phyloP scores from a whole-genome alignment of 2,888 invertebrate genomes.

The Syrphus vitripennis region DNA sequence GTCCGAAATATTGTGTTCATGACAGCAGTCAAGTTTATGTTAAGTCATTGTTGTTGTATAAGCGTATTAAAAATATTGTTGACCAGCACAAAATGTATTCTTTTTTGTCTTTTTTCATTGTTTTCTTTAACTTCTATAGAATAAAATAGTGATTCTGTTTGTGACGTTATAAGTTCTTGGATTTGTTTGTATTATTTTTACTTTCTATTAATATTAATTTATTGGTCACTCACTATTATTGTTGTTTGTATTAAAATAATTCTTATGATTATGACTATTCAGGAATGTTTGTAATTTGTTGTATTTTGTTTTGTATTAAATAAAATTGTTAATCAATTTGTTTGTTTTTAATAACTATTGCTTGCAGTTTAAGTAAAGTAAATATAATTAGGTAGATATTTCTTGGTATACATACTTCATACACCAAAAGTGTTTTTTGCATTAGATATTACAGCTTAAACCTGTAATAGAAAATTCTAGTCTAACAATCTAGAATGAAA shows the following conservation, averaged over 20 bases:
- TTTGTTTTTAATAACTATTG: not conserved
- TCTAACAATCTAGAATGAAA: too few species aligned
- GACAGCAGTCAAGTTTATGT: conserved; percentile 60
- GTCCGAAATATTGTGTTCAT: conserved; percentile 44
- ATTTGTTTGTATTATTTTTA: not conserved
- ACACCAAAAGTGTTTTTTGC: too few species aligned
- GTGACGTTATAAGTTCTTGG: not conserved
- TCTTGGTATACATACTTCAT: too few species aligned
- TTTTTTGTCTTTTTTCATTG: not conserved
- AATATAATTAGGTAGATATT: too few species aligned
- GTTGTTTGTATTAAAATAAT: not conserved
- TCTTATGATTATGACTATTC: too few species aligned
- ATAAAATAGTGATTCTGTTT: not conserved
- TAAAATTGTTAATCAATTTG: not conserved
- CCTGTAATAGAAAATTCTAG: too few species aligned
- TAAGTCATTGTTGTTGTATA: conserved; percentile 57
- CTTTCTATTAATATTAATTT: not conserved
- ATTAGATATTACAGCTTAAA: too few species aligned
- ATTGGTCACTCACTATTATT: not conserved
- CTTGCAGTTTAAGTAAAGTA: not conserved
- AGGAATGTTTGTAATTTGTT: not conserved
- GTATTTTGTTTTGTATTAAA: not conserved
- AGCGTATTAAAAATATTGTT: not conserved
- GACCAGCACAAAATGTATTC: not conserved
- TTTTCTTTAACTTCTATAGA: not conserved